phyloP scores from a whole-genome alignment of 1,140 invertebrate species.

The Tetramorium simillimum region DNA sequence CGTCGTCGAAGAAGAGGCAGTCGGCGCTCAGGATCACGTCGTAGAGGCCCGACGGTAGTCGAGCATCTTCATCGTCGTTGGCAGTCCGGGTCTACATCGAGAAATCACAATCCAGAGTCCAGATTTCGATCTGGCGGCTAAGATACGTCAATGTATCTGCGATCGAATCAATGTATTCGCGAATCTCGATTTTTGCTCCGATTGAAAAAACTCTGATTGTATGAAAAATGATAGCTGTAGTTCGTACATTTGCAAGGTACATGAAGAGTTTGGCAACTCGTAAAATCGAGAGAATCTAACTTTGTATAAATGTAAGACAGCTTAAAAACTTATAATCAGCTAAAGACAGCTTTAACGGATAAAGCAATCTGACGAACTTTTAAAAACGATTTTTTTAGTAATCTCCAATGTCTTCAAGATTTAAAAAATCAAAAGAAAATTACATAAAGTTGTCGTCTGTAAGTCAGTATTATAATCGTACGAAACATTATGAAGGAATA shows the following conservation, averaged over 20 bases:
- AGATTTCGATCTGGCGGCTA: not conserved
- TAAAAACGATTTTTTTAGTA: not conserved
- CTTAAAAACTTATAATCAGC: not conserved
- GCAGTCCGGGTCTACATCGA: conserved; percentile 75
- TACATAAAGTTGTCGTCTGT: not conserved
- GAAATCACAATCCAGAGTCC: conserved; percentile 61
- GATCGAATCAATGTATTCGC: not conserved
- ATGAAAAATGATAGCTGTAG: not conserved
- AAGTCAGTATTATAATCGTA: not conserved
- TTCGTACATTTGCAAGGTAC: not conserved
- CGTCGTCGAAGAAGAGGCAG: conserved; percentile 94
- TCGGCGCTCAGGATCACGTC: conserved; percentile 92
- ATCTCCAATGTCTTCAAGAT: not conserved
- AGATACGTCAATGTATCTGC: not conserved
- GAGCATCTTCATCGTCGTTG: conserved; percentile 70
- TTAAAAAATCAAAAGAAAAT: not conserved
- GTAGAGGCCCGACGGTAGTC: conserved; percentile 82
- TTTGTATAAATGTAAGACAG: not conserved
- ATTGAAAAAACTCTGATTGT: not conserved
- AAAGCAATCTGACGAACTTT: not conserved
- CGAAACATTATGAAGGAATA: not conserved
- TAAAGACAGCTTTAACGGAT: not conserved
- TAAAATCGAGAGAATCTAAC: conserved; percentile 1
- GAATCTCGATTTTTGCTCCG: not conserved
- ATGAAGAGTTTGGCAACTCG: not conserved